Evolutionary conservation across 1,140 invertebrate species (phyloP).

Genomic region (Ceratina calcarata): DNA sequence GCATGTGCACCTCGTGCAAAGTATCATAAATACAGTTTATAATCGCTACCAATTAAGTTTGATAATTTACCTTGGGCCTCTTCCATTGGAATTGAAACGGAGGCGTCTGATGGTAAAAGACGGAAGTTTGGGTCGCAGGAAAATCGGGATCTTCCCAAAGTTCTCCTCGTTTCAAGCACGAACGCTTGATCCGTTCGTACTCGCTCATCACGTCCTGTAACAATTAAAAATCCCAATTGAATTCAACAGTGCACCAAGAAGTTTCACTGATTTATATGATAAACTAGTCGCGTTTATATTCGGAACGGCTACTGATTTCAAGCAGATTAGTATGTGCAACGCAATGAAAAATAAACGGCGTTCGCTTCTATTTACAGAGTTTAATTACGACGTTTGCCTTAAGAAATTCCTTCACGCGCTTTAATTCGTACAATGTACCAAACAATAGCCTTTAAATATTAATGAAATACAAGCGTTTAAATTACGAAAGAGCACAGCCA

Average conservation of each 20-base stretch:
- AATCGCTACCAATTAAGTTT: background rate
- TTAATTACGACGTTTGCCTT: background rate
- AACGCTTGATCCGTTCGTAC: conserved; percentile 90
- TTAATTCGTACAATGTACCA: background rate
- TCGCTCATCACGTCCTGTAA: conserved; percentile 83
- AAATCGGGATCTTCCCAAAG: conserved; percentile 97
- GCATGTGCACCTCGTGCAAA: no score
- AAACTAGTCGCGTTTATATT: no score
- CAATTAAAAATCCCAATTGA: conserved; percentile 35
- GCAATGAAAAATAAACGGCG: conserved; percentile 51
- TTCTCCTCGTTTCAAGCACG: conserved; percentile 89
- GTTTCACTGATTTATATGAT: no score
- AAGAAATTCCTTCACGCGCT: background rate
- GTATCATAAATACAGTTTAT: no score
- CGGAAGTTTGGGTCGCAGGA: conserved; percentile 91
- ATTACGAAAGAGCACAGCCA: conserved; percentile 20
- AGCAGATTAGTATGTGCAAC: no score
- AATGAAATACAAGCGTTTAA: conserved; percentile 1
- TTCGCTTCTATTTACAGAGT: conserved; percentile 23
- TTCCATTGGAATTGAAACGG: conserved; percentile 96
- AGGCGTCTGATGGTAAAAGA: conserved; percentile 96
- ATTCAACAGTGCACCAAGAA: no score
- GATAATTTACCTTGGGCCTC: conserved; percentile 88
- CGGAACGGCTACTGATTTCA: no score
- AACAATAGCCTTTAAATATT: conserved; percentile 9